These are phyloP conservation scores for Onychostruthus taczanowskii DNA, from an alignment of 2,113 vertebrate species.

Conservation along the genomic window DNA sequence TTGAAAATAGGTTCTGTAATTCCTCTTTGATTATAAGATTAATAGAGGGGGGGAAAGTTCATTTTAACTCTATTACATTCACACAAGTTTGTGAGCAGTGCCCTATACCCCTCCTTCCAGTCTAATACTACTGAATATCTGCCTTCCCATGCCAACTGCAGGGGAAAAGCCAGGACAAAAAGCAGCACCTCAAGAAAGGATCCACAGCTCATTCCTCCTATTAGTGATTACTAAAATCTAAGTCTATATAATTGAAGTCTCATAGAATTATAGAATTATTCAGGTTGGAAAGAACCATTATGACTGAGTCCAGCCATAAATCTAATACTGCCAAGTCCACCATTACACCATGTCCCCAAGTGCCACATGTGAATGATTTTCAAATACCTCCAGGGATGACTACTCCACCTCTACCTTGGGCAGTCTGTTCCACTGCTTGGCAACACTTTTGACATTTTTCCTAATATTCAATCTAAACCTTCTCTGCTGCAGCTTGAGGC, in stretches of 20 bases:
- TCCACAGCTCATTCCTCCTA: not conserved
- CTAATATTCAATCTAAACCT: not conserved
- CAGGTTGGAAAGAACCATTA: not conserved
- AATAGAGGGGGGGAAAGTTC: accelerated
- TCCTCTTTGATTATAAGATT: not conserved
- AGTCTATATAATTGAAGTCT: not conserved
- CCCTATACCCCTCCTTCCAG: not conserved
- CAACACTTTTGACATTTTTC: not conserved
- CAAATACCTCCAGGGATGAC: not conserved
- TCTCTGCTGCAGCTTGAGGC: not conserved
- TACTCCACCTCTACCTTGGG: not conserved
- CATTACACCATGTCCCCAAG: not conserved
- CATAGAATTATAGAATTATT: not conserved
- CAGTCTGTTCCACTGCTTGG: not conserved
- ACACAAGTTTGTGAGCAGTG: not conserved
- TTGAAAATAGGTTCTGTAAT: not conserved
- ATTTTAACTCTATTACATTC: not conserved
- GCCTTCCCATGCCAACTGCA: not conserved
- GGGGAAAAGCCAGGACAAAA: not conserved
- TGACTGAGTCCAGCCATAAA: not conserved
- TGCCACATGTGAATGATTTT: not conserved
- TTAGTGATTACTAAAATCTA: not conserved
- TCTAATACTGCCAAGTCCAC: not conserved
- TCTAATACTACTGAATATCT: not conserved
- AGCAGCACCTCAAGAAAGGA: not conserved